Evolutionary conservation across 1,140 invertebrate species (phyloP), one percentile per base, ranked within the genome.

Genomic region (Aphaenogaster rudis): DNA sequence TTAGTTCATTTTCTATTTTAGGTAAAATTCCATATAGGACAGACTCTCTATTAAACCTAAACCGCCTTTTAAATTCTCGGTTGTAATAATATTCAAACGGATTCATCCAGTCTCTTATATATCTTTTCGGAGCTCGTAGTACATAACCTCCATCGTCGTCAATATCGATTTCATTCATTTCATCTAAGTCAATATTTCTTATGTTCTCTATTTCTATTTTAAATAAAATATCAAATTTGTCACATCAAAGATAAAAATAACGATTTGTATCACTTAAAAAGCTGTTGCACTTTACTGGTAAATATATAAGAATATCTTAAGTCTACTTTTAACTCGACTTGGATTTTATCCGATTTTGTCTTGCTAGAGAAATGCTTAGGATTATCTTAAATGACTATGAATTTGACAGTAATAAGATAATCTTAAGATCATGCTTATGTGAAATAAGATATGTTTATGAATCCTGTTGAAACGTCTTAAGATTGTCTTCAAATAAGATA

Each of bases 51-150:
- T 69, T 69, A 52, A 72, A 72, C 21, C 69, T 28, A 8, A 50
- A 72, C 8, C 48, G 69, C 5, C 21, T 52, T 72, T 72, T 52
- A 4, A 72, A 52, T 4, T 72, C 48, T 17, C 7, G 11, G 8
- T 72, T 13, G 17, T 52, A 33, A n/a, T 72, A 72, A 17, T 13
- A 15, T 17, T 72, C 69, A 52, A 72, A 72, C 6, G 69, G 48
- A 72, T 72, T 72, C 0, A 33, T 15, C 48, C 21, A 50, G 8
- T 71, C 45, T 71, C 67, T 71, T 15, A 72, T 52, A 6, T 72
- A 72, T 9, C 48, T 21, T 21, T 21, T 21, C 21, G 21, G 21
- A 21, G 0, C 21, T 21, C 21, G 21, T 21, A 21, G 21, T 21
- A 21, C 21, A 21, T 21, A 21, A 21, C 21, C 21, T 21, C 21